Percentiles rank a stretch among this genome's conserved stretches.
Evolutionary conservation across 2,888 invertebrate genomes (phyloP).

Genomic region (Sphaerophoria rueppellii): DNA sequence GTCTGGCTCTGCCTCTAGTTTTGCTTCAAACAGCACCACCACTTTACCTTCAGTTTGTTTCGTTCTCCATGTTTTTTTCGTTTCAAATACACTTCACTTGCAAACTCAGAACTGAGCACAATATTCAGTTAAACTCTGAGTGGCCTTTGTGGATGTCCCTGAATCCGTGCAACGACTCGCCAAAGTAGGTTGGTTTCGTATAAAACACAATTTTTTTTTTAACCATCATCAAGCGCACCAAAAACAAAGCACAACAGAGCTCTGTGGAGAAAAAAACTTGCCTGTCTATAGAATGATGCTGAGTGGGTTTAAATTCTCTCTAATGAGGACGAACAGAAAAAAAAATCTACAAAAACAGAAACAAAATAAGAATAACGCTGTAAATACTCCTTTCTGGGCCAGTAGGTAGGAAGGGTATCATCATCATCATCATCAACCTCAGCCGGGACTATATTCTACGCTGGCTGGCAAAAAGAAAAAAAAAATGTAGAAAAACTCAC

Average conservation of each 20-base stretch:
- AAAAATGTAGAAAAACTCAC: slow-evolving; percentile 55
- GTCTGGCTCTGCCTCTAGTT: slow-evolving; percentile 44
- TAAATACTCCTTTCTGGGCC: slow-evolving; percentile 69
- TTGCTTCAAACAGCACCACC: slow-evolving; percentile 3
- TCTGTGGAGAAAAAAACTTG: slow-evolving; percentile 28
- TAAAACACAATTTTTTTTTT: slow-evolving; percentile 42
- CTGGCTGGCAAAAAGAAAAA: neutral
- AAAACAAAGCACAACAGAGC: slow-evolving; percentile 4
- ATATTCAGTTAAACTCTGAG: slow-evolving; percentile 53
- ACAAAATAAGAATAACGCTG: slow-evolving; percentile 5
- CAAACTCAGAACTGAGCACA: neutral
- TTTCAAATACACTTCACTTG: slow-evolving; percentile 49
- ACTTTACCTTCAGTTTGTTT: slow-evolving; percentile 44
- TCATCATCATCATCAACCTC: slow-evolving; percentile 34
- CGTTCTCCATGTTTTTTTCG: neutral
- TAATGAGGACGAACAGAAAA: slow-evolving; percentile 67
- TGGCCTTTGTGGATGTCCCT: slow-evolving; percentile 74
- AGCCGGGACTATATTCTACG: slow-evolving; percentile 28
- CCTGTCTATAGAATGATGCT: slow-evolving; percentile 48
- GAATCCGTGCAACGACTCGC: slow-evolving; percentile 75
- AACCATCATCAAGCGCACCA: slow-evolving; percentile 2
- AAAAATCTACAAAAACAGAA: slow-evolving; percentile 17
- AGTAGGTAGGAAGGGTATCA: slow-evolving; percentile 56
- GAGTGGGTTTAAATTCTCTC: slow-evolving; percentile 61
- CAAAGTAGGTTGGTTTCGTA: slow-evolving; percentile 70